Percentiles rank a stretch among this genome's conserved stretches.
phyloP scores from a whole-genome alignment of 2,113 vertebrate species.

The Coptodon rendalli region DNA sequence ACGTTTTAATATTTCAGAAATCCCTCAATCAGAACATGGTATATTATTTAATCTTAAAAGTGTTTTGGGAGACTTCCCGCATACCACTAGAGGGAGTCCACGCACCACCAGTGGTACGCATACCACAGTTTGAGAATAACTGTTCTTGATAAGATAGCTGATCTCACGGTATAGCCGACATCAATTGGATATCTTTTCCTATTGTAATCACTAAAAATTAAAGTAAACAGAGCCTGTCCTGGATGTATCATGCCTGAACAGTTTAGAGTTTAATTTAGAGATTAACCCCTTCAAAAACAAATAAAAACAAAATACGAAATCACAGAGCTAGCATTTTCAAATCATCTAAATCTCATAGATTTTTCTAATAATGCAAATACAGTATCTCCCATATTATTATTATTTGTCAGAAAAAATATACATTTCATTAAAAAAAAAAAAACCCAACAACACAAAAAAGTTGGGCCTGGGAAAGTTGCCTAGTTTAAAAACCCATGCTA shows the following conservation, averaged over 20 bases:
- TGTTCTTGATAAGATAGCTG: background rate
- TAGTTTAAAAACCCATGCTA: background rate
- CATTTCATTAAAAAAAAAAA: background rate
- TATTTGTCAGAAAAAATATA: background rate
- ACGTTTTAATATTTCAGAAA: background rate
- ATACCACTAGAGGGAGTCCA: background rate
- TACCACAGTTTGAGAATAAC: background rate
- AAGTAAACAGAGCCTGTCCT: background rate
- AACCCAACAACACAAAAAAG: background rate
- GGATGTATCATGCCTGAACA: background rate
- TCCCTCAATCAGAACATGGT: background rate
- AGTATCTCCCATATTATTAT: background rate
- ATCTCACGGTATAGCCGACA: background rate
- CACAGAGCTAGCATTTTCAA: background rate
- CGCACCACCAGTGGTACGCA: background rate
- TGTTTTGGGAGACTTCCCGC: background rate
- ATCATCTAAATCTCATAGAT: background rate
- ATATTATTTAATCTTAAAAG: background rate
- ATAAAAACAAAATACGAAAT: background rate
- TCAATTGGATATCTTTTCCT: background rate
- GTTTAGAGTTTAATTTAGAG: background rate
- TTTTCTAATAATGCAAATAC: background rate
- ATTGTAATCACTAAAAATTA: background rate
- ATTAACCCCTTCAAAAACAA: background rate
- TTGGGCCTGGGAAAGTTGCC: background rate